phyloP scores from a whole-genome alignment of 2,113 vertebrate species.

The Isurus oxyrinchus region DNA sequence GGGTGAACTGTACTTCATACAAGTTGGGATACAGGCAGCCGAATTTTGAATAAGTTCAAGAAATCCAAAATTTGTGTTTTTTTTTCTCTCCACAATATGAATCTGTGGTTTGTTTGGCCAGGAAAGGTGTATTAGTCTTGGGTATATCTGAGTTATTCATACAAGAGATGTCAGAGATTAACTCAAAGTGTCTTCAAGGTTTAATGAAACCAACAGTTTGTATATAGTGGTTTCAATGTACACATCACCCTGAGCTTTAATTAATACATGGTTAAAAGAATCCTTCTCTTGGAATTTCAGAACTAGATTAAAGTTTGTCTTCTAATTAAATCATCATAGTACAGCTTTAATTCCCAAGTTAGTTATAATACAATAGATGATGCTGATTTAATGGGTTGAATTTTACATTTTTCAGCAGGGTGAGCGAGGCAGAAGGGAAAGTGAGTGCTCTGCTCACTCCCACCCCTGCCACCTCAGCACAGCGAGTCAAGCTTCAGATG shows the following conservation, averaged over 20 bases:
- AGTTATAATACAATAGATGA: background rate
- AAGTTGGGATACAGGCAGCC: too few species aligned
- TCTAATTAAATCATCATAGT: background rate
- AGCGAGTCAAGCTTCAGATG: too few species aligned
- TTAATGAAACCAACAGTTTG: background rate
- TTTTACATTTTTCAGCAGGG: too few species aligned
- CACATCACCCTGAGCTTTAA: background rate
- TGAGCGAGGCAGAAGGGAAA: too few species aligned
- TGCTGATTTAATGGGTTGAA: background rate
- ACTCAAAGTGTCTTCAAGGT: background rate
- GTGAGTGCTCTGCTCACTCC: too few species aligned
- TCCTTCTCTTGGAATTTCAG: background rate
- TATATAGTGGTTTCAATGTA: too few species aligned
- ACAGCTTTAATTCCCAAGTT: background rate
- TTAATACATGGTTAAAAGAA: background rate
- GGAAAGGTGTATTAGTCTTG: background rate
- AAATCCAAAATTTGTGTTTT: background rate
- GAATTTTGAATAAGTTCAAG: background rate
- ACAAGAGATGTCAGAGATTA: background rate
- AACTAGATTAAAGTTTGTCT: constrained; percentile 8
- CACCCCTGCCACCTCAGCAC: too few species aligned
- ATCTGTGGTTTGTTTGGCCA: background rate
- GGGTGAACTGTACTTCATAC: too few species aligned
- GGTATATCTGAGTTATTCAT: background rate
- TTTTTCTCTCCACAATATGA: background rate